phyloP scores from a whole-genome alignment of 2,888 invertebrate species.

The Idaea straminata region DNA sequence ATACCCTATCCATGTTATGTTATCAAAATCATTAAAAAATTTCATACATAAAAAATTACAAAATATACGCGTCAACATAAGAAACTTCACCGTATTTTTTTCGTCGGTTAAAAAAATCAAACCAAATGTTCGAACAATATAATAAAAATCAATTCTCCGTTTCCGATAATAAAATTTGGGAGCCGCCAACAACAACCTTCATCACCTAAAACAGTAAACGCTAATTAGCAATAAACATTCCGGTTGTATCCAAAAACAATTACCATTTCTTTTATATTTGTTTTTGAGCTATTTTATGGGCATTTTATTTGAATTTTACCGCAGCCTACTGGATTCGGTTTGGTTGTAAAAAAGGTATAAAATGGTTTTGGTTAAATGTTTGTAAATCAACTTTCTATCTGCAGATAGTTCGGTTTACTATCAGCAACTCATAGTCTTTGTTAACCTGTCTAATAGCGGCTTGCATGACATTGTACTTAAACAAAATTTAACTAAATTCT shows the following conservation, averaged over 20 bases:
- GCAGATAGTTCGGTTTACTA: not conserved
- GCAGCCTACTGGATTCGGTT: conserved; percentile 27
- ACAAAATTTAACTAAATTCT: no score
- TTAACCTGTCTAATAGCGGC: no score
- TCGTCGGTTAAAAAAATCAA: no score
- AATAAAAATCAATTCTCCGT: conserved; percentile 6
- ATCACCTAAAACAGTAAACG: conserved; percentile 4
- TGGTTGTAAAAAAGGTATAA: conserved; percentile 24
- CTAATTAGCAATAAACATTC: conserved; percentile 22
- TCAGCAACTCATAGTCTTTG: no score
- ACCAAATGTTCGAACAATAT: conserved; percentile 21
- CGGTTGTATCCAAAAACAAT: conserved; percentile 21
- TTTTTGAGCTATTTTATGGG: conserved; percentile 25
- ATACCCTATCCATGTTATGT: no score
- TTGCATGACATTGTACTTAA: no score
- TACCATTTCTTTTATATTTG: conserved; percentile 21
- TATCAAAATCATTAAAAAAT: no score
- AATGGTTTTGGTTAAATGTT: conserved; percentile 3
- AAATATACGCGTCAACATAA: no score
- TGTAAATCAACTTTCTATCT: not conserved
- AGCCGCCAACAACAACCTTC: not conserved
- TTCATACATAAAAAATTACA: no score
- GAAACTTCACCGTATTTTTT: no score
- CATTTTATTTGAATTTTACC: conserved; percentile 27
- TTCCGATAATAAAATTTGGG: not conserved